Base-by-base conservation (phyloP, 2,888 invertebrate genomes). In the Crioceris asparagi region DNA sequence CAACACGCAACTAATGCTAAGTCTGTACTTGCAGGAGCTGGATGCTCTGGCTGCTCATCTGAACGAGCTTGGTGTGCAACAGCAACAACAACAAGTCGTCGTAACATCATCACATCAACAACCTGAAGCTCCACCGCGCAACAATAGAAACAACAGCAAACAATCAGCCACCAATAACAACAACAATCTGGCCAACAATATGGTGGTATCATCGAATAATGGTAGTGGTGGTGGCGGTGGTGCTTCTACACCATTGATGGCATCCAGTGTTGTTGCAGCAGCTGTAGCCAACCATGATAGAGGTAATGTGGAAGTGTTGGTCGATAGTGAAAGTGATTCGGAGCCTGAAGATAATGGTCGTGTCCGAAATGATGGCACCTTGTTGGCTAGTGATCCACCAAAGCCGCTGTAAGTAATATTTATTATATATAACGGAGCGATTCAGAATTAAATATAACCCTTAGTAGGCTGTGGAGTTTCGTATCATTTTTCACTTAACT, bases 1-100 rank as follows among this genome's bases (percentile, higher is more conserved):
- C 39, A 6, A 21, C 10, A 21, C 7, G 10, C 10, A 21, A 21
- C 10, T 21, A 21, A 21, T 21, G 6, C 7, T 21, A 7, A 6
- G 21, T 21, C 21, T 7, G 12, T 23, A 48, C 50, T 58, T 56
- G 64, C 67, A 94, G 91, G 94, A 96, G 70, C 77, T 97, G 73
- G 96, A 97, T 70, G 85, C 85, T 64, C 70, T 97, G 64, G 96
- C 94, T 47, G 91, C 90, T 59, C 93, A 97, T 68, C 75, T 96
- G 62, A 93, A 88, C 69, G 88, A 93, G 70, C 75, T 96, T 61
- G 92, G 87, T 55, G 74, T 73, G 46, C 79, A 79, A 55, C 77
- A 77, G 46, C 18, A 12, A 12, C 15, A 17, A 12, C 33, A 33
- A 5, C 27, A 27, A 10, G 14, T 14, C 14, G 14, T 15, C 7